Percentiles rank a stretch among this genome's conserved stretches.
Conservation (phyloP, 1,140 invertebrate species). For the Magallana gigas region DNA sequence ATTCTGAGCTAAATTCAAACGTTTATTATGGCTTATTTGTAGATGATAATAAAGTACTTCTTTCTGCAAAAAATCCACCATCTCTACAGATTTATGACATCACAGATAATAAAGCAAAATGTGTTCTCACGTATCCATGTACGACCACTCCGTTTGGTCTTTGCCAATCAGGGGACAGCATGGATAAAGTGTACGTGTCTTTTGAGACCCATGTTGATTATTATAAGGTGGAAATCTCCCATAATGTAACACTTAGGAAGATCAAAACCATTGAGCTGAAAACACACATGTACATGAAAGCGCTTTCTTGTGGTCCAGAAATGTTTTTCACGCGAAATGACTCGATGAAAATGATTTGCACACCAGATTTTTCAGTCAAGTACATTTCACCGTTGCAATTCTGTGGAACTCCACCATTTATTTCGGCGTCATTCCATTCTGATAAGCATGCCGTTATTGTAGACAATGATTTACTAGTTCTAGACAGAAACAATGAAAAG, state of each 20-base stretch:
- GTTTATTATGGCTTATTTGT: background rate
- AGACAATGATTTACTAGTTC: background rate
- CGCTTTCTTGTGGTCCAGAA: background rate
- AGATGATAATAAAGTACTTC: background rate
- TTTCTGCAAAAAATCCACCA: background rate
- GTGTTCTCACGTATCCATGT: background rate
- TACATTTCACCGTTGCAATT: background rate
- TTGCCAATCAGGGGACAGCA: background rate
- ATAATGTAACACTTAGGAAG: no score
- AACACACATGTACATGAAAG: background rate
- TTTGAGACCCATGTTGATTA: background rate
- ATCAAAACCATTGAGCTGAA: background rate
- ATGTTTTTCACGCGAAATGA: background rate
- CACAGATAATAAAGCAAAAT: background rate
- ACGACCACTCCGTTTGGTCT: background rate
- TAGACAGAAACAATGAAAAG: background rate
- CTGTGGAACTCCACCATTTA: background rate
- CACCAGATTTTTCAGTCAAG: background rate
- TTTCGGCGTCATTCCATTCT: background rate
- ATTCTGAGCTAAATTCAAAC: background rate
- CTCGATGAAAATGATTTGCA: background rate
- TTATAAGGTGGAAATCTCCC: background rate
- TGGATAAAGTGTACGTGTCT: background rate
- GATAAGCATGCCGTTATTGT: background rate
- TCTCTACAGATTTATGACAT: conserved; percentile 3